A percentile compares a stretch with the other conserved stretches of the same genome.
Conservation (phyloP, 1,140 invertebrate species). For the Musca domestica region DNA sequence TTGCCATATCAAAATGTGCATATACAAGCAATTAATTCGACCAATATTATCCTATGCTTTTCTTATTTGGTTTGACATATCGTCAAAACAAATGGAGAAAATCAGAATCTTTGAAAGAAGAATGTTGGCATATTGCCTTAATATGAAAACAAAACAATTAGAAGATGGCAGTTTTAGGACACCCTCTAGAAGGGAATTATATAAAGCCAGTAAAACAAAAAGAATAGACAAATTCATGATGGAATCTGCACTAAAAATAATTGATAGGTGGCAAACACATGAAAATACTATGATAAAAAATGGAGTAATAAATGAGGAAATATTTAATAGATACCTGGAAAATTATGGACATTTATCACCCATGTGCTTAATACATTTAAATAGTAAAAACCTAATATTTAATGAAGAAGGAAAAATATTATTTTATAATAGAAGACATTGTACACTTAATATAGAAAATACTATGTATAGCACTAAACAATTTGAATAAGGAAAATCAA, state of each 20-base stretch:
- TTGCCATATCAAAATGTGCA: not conserved
- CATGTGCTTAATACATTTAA: not conserved
- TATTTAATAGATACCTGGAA: not conserved
- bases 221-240: not conserved
- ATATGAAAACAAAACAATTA: not conserved
- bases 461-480: not conserved
- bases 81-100: not conserved
- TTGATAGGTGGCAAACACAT: not conserved
- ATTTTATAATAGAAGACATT: not conserved
- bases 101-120: not conserved
- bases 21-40: not conserved
- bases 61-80: not conserved
- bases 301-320: not conserved
- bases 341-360: not conserved
- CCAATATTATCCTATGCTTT: not conserved
- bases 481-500: too few relatives aligned
- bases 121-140: not conserved
- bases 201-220: not conserved
- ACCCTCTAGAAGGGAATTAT: not conserved
- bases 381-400: not conserved
- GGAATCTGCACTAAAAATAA: not conserved
- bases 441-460: not conserved
- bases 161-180: not conserved
- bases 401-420: not conserved
- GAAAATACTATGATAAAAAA: not conserved